Evolutionary conservation across 2,113 vertebrate species (phyloP).

Genomic region (Lampris megalopsis): DNA sequence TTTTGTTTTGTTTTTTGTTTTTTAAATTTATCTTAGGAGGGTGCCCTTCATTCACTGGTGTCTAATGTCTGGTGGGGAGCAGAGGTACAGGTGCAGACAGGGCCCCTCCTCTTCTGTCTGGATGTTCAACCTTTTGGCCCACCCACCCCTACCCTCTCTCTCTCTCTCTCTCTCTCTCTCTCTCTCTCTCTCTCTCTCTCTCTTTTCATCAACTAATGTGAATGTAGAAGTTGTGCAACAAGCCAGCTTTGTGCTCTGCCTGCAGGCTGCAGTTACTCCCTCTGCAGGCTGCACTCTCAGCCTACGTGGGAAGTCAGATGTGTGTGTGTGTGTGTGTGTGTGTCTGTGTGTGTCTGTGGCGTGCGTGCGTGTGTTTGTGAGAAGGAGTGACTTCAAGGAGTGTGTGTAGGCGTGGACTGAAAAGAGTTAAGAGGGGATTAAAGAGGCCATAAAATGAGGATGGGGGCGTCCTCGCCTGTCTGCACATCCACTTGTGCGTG

Average conservation of each 20-base stretch:
- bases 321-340: slow-evolving; percentile 7
- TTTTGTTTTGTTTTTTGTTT: slow-evolving; percentile 24
- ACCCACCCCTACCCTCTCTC: slow-evolving; percentile 39
- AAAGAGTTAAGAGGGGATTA: neutral
- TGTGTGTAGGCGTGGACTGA: neutral
- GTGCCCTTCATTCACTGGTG: slow-evolving; percentile 66
- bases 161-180: slow-evolving; percentile 40
- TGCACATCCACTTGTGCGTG: neutral
- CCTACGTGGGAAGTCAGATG: slow-evolving; percentile 43
- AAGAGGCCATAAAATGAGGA: slow-evolving; percentile 16
- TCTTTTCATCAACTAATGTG: slow-evolving; percentile 58
- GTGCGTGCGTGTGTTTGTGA: slow-evolving; percentile 2
- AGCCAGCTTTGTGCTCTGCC: slow-evolving; percentile 74
- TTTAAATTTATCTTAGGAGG: slow-evolving; percentile 15
- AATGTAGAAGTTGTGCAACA: slow-evolving; percentile 65
- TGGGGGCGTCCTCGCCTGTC: neutral
- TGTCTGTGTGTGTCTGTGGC: slow-evolving; percentile 6
- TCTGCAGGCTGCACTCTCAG: slow-evolving; percentile 25
- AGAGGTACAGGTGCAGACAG: slow-evolving; percentile 82
- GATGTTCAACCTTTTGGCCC: slow-evolving; percentile 24
- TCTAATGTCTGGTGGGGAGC: slow-evolving; percentile 56
- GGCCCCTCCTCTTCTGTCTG: slow-evolving; percentile 42
- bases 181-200: slow-evolving; percentile 21
- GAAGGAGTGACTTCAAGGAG: neutral
- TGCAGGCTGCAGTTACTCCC: slow-evolving; percentile 57